Percentiles rank a stretch among this genome's conserved stretches.
Conservation (phyloP, 2,113 vertebrate genomes). For the Phocoena phocoena region DNA sequence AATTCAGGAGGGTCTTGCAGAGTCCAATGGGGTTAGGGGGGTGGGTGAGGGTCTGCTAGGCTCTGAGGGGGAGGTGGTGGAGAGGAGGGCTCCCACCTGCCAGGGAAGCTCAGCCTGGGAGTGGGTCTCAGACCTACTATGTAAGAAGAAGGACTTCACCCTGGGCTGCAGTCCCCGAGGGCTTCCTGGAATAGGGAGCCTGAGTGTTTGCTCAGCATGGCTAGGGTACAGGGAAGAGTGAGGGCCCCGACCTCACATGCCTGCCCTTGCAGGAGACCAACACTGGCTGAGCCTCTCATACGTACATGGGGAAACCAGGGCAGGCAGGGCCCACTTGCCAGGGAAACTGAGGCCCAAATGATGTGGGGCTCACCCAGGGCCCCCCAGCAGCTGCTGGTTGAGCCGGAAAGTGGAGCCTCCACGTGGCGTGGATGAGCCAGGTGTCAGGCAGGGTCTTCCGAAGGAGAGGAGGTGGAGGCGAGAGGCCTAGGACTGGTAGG, state of each 20-base stretch:
- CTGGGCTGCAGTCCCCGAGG: neutral
- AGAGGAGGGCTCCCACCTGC: neutral
- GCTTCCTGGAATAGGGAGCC: neutral
- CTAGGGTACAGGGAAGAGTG: neutral
- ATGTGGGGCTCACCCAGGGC: neutral
- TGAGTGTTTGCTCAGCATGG: neutral
- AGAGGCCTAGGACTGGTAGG: neutral
- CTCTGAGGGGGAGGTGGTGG: neutral
- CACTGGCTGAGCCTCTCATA: neutral
- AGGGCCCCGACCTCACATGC: fast-evolving
- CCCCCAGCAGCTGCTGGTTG: neutral
- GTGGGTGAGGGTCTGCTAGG: neutral
- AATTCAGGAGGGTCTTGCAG: neutral
- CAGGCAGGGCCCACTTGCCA: neutral
- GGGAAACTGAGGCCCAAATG: neutral
- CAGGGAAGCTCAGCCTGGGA: neutral
- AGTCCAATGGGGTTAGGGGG: neutral
- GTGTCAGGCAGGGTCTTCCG: neutral
- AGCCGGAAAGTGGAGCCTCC: neutral
- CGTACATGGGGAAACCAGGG: neutral
- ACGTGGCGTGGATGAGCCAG: neutral
- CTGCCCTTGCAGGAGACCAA: neutral
- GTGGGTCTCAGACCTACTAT: neutral
- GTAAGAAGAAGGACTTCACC: neutral
- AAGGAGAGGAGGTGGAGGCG: neutral